These are phyloP conservation scores for Hippocampus zosterae DNA, from an alignment of 2,113 vertebrate species.

Conservation along the genomic window DNA sequence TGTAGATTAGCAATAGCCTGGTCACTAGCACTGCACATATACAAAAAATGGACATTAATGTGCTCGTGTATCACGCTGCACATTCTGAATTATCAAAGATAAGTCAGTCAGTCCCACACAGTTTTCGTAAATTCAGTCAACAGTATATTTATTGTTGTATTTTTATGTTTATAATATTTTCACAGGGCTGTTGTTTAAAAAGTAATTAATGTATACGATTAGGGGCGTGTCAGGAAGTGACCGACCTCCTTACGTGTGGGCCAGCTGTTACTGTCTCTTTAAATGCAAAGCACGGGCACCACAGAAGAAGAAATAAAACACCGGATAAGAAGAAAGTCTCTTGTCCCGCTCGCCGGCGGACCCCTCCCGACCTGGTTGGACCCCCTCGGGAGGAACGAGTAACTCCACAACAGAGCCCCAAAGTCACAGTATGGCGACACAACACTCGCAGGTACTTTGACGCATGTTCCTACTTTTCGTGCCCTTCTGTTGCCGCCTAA, in stretches of 20 bases:
- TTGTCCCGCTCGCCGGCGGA: neutral
- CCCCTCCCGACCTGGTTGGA: slow-evolving; percentile 9
- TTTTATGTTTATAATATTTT: neutral
- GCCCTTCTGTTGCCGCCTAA: neutral
- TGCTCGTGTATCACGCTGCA: too few species aligned
- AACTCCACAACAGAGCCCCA: neutral
- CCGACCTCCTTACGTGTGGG: neutral
- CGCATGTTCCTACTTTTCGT: neutral
- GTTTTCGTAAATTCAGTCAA: neutral
- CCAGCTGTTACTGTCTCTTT: slow-evolving; percentile 45
- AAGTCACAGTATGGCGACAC: neutral
- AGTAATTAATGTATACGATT: neutral
- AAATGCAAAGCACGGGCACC: slow-evolving; percentile 48
- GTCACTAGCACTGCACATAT: too few species aligned
- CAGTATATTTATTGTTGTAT: neutral
- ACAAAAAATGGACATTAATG: too few species aligned
- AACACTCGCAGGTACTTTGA: slow-evolving; percentile 14
- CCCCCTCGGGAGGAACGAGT: slow-evolving; percentile 14
- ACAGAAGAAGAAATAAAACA: neutral
- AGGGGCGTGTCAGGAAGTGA: neutral
- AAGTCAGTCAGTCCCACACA: too few species aligned
- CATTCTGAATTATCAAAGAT: too few species aligned
- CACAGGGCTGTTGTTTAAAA: neutral
- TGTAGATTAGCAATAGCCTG: too few species aligned
- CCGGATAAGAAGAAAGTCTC: neutral